phyloP scores from a whole-genome alignment of 2,113 vertebrate genomes.

The Leptobrachium ailaonicum region DNA sequence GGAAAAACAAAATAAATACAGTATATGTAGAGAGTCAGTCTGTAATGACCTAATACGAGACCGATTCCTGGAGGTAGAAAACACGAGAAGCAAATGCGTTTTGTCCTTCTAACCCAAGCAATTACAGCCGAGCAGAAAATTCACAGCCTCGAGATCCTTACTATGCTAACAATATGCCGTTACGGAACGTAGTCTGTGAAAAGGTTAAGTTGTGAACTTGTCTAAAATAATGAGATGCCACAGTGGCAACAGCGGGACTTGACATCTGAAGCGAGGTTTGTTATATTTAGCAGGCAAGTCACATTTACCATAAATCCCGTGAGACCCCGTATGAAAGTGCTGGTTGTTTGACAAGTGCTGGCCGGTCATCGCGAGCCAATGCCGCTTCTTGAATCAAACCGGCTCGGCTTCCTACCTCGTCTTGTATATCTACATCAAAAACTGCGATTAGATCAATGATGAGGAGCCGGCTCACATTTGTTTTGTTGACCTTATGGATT shows the following conservation, averaged over 20 bases:
- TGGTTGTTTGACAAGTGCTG: background rate
- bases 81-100: slow-evolving; percentile 9
- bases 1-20: slow-evolving; percentile 13
- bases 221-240: slow-evolving; percentile 41
- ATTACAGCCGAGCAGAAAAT: slow-evolving; percentile 19
- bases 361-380: background rate
- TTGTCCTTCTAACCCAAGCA: slow-evolving; percentile 29
- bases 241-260: slow-evolving; percentile 17
- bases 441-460: no score
- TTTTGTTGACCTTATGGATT: no score
- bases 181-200: background rate
- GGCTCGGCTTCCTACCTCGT: no score
- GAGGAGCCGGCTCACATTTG: no score
- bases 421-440: no score
- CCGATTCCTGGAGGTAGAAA: slow-evolving; percentile 10
- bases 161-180: slow-evolving; percentile 33
- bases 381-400: background rate
- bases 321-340: background rate
- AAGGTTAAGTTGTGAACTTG: slow-evolving; percentile 31
- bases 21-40: background rate
- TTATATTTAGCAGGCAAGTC: slow-evolving; percentile 12
- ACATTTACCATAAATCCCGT: slow-evolving; percentile 2
- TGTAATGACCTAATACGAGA: slow-evolving; percentile 25
- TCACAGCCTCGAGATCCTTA: slow-evolving; percentile 12
- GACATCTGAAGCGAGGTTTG: slow-evolving; percentile 22